Evolutionary conservation across 2,888 invertebrate species (phyloP), one percentile per base, ranked within the genome.

Genomic region (Hermaeophaga mercurialis): DNA sequence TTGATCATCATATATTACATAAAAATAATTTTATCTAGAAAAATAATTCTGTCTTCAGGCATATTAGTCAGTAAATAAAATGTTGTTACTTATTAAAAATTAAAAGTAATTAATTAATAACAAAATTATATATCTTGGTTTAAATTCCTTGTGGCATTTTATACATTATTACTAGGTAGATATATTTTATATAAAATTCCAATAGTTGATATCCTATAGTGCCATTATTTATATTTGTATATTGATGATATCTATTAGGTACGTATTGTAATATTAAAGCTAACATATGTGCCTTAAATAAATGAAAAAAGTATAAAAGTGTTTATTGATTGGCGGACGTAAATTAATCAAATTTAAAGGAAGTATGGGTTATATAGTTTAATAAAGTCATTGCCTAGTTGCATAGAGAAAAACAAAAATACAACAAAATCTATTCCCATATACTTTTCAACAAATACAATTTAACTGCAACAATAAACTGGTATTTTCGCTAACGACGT

Each of bases 281-380:
- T 62, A 58, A 65, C 54, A n/a, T n/a, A 63, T 61, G 66, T 66
- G 66, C 66, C 66, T 65, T 66, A 66, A 63, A 59, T 58, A 64
- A 64, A 62, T 41, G 41, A 45, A 48, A 11, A 45, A 41, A 46
- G 9, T 19, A 26, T 6, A 15, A 17, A 19, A 14, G 1, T 36
- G 34, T 36, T 2, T 8, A 14, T 34, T 34, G n/a, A n/a, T n/a
- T n/a, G n/a, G n/a, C n/a, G n/a, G n/a, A n/a, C n/a, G n/a, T n/a
- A n/a, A n/a, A n/a, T n/a, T n/a, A n/a, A n/a, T n/a, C n/a, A n/a
- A n/a, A n/a, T n/a, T n/a, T n/a, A n/a, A n/a, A n/a, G n/a, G n/a
- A n/a, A n/a, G n/a, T n/a, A n/a, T n/a, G n/a, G n/a, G n/a, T n/a
- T n/a, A n/a, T n/a, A n/a, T n/a, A n/a, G n/a, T n/a, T n/a, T n/a